Evolutionary conservation across 2,113 vertebrate genomes (phyloP), one percentile per base, ranked within the genome.

Genomic region (Eulemur rufifrons): DNA sequence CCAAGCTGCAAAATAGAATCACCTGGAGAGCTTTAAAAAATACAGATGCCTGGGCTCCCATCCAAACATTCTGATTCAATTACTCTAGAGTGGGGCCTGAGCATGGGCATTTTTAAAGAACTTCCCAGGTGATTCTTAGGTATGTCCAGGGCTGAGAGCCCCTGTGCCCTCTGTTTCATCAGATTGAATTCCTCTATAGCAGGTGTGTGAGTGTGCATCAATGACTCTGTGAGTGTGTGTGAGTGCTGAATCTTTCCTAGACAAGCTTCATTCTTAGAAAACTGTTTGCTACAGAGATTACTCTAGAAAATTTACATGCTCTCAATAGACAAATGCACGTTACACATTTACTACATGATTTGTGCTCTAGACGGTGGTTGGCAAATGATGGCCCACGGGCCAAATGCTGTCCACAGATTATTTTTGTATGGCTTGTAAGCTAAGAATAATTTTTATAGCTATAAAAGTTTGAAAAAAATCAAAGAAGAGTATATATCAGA

Each of bases 31-130:
- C 29, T 78, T 89, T 86, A 59, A 92, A 80, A 76, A 86, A 50
- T 74, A 47, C 54, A 71, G 86, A 78, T 93, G 37, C 78, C 89
- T n/a, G 42, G 59, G 92, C 23, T 88, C 54, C 52, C 23, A 20
- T 88, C 91, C 89, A 96, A 82, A 89, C 78, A 91, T 91, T 85
- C 37, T 25, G 54, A 89, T 95, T 85, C 71, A 78, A 71, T 95
- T 95, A 77, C 39, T 92, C 54, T 86, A 15, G 27, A 39, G 12
- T 69, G 66, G 18, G 54, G 5, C 34, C 88, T 47, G 52, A 82
- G 52, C 39, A 42, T 56, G 73, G 18, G 13, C 52, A 59, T 45
- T 76, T 88, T 85, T 2, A 87, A 63, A 87, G 34, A 86, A 20
- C 21, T 54, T 92, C 76, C 56, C 56, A 92, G 88, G 80, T 94